Evolutionary conservation across 2,113 vertebrate species (phyloP).

Genomic region (Toxotes chatareus): DNA sequence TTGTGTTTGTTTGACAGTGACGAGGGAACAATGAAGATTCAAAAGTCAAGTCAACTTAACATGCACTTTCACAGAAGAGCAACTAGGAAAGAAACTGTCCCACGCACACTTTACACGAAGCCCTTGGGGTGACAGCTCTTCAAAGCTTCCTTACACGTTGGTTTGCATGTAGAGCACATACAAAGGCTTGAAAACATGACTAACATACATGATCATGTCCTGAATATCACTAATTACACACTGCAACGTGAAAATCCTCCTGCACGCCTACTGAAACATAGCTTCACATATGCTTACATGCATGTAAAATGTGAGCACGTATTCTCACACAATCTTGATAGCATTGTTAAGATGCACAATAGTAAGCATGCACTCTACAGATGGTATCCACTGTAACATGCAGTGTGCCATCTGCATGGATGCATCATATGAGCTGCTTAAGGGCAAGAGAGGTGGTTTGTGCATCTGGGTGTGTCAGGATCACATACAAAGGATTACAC

Average conservation of each 20-base stretch:
- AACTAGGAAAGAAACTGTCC: neutral
- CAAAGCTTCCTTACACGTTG: neutral
- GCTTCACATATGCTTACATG: neutral
- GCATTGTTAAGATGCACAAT: slow-evolving; percentile 25
- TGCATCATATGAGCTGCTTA: slow-evolving; percentile 14
- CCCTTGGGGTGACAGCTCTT: neutral
- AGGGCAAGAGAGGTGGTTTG: slow-evolving; percentile 7
- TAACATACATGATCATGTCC: slow-evolving; percentile 41
- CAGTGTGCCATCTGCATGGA: slow-evolving; percentile 22
- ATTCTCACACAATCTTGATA: slow-evolving; percentile 11
- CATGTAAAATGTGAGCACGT: neutral
- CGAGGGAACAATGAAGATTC: neutral
- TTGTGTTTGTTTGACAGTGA: neutral
- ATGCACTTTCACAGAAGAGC: neutral
- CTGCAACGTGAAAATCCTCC: neutral
- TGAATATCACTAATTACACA: slow-evolving; percentile 8
- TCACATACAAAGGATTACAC: slow-evolving; percentile 7
- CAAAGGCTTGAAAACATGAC: slow-evolving; percentile 39
- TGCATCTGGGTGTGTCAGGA: slow-evolving; percentile 22
- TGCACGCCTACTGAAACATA: slow-evolving; percentile 2
- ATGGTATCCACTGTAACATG: slow-evolving; percentile 28
- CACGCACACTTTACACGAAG: neutral
- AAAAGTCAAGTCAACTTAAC: neutral
- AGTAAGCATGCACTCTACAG: neutral
- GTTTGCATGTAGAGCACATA: slow-evolving; percentile 24